phyloP scores from a whole-genome alignment of 2,888 invertebrate species.

The Drosophila atripex region DNA sequence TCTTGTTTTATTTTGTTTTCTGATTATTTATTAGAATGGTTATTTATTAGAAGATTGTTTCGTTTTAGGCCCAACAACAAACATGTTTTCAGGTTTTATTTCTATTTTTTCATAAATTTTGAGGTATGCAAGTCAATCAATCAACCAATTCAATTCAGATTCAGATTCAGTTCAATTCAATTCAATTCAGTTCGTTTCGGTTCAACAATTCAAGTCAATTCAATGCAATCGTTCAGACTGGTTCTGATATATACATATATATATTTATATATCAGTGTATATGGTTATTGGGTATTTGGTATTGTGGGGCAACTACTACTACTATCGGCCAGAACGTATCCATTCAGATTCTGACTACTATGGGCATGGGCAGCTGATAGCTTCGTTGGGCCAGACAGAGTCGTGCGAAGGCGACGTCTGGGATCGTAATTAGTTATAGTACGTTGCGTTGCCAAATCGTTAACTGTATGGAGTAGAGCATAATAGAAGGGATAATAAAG shows the following conservation, averaged over 20 bases:
- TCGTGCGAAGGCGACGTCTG: conserved; percentile 80
- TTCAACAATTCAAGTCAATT: background rate
- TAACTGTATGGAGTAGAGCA: conserved; percentile 82
- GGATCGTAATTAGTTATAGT: conserved; percentile 80
- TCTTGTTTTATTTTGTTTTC: conserved; percentile 26
- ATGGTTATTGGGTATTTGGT: conserved; percentile 46
- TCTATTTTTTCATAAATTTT: conserved; percentile 34
- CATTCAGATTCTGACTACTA: conserved; percentile 68
- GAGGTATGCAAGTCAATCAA: conserved; percentile 42
- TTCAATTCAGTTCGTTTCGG: conserved; percentile 9
- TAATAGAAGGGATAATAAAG: conserved; percentile 76
- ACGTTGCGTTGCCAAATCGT: conserved; percentile 78
- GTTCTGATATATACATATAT: no score
- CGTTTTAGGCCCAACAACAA: conserved; percentile 39
- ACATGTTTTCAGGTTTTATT: conserved; percentile 30
- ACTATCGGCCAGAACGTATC: conserved; percentile 82
- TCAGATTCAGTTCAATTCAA: conserved; percentile 4
- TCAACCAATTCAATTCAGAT: conserved; percentile 16
- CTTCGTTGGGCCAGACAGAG: conserved; percentile 68
- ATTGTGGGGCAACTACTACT: conserved; percentile 73
- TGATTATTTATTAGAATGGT: conserved; percentile 25
- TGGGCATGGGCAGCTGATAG: conserved; percentile 61
- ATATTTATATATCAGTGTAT: no score
- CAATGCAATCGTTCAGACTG: conserved; percentile 34
- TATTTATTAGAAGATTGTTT: conserved; percentile 13